Base-by-base conservation (phyloP, 64 coral and sea anemone species). In the Dendronephthya gigantea region DNA sequence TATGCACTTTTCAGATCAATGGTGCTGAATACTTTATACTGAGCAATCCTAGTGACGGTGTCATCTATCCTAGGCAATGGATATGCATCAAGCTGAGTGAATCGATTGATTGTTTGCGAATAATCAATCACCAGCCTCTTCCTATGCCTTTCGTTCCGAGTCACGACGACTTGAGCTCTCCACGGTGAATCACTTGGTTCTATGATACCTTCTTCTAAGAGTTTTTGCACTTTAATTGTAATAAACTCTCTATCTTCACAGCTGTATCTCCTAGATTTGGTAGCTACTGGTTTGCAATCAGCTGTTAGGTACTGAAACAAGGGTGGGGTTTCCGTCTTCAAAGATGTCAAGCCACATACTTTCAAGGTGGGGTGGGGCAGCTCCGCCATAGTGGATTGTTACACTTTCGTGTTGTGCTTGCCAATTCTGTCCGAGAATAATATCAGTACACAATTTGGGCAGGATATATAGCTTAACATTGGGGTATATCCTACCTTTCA, bases 261-360 rank as follows among this genome's bases (percentile, higher is more conserved):
- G 22, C 51, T 4, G 51, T 58, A 58, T 58, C 51, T 58, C 51
- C 51, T 15, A 58, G 51, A 58, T n/a, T 58, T 58, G 14, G 23
- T 58, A 7, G 51, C 51, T 7, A 58, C 22, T 22, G 51, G 51
- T 14, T 58, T 58, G 82, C 82, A 83, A 35, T 83, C 82, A 83
- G 82, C 82, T 83, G 82, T 83, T 40, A 83, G 82, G 35, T 83
- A 83, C 82, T 83, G 36, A 83, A 83, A 83, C 82, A 83, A 40
- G 36, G 82, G 82, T 35, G 82, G 82, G 9, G 82, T 35, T 83
- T 83, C 27, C 8, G 35, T 10, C 9, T 83, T 83, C 35, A 83
- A 83, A 10, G 82, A 12, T 10, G 82, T 40, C 45, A 83, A 83
- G 12, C 82, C 36, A 35, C 82, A 83, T 35, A 83, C 82, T 83